Evolutionary conservation across 1,140 invertebrate species (phyloP).

Genomic region (Penaeus chinensis): DNA sequence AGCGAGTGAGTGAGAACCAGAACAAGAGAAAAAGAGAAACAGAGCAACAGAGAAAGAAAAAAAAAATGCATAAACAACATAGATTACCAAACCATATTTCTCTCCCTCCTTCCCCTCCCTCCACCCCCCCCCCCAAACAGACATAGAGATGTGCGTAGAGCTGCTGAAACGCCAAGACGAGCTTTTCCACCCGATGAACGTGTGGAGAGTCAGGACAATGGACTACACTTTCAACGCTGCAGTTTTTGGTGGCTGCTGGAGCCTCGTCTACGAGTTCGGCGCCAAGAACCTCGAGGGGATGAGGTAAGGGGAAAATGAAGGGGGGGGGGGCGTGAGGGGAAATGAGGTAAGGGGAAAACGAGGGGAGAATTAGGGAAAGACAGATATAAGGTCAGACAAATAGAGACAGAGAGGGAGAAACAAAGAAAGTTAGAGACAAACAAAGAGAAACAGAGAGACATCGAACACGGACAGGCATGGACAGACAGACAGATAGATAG

Average conservation of each 20-base stretch:
- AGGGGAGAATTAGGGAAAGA: background rate
- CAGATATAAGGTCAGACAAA: background rate
- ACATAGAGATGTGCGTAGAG: constrained; percentile 21
- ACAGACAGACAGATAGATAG: background rate
- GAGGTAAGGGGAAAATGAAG: constrained; percentile 33
- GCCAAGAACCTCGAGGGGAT: constrained; percentile 43
- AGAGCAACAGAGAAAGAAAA: too few species aligned
- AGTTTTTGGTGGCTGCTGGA: constrained; percentile 46
- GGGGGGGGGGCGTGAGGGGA: background rate
- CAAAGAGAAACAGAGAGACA: background rate
- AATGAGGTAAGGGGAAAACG: background rate
- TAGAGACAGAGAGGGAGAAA: background rate
- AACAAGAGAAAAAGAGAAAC: too few species aligned
- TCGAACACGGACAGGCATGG: background rate
- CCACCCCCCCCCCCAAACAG: constrained; percentile 1
- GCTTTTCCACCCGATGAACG: constrained; percentile 41
- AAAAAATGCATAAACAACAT: too few species aligned
- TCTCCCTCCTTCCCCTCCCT: background rate
- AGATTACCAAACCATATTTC: too few species aligned
- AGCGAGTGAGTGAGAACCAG: too few species aligned
- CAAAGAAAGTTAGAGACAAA: background rate
- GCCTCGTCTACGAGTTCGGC: constrained; percentile 35
- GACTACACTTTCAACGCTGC: constrained; percentile 55
- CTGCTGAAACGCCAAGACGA: constrained; percentile 37
- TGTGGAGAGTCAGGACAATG: constrained; percentile 44